A percentile compares a stretch with the other conserved stretches of the same genome.
Conservation (phyloP, 1,140 invertebrate species). For the Megathymus violae region DNA sequence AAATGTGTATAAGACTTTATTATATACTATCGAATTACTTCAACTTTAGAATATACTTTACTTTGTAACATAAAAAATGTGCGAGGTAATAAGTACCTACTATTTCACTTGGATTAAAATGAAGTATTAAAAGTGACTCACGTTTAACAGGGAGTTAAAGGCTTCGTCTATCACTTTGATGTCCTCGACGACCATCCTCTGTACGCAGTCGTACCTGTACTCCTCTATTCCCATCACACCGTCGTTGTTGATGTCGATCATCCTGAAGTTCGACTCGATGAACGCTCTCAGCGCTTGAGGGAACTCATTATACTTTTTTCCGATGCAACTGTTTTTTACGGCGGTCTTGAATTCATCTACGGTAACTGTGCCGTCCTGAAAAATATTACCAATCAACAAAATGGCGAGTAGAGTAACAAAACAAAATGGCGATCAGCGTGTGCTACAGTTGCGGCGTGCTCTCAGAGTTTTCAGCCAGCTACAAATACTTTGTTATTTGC, state of each 20-base stretch:
- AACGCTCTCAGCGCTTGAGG: conserved; percentile 92
- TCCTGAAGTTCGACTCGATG: conserved; percentile 91
- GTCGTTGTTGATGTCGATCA: conserved; percentile 92
- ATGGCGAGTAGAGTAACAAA: conserved; percentile 30
- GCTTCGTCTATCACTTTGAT: conserved; percentile 90
- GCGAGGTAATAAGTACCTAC: no score
- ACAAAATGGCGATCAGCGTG: conserved; percentile 49
- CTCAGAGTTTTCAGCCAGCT: conserved; percentile 8
- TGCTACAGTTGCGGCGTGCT: conserved; percentile 45
- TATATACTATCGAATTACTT: no score
- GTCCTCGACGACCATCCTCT: conserved; percentile 90
- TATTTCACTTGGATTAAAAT: no score
- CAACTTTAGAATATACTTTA: no score
- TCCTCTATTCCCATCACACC: conserved; percentile 91
- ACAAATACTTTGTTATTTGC: conserved; percentile 11
- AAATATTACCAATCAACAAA: conserved; percentile 40
- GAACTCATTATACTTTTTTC: conserved; percentile 90
- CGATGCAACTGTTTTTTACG: conserved; percentile 91
- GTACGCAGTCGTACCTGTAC: conserved; percentile 92
- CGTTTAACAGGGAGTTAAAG: conserved; percentile 90
- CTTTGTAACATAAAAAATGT: no score
- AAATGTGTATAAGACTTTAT: no score
- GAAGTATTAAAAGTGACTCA: conserved; percentile 84
- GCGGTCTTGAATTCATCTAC: conserved; percentile 92
- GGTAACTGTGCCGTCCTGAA: conserved; percentile 91